Conservation (phyloP, 2,113 vertebrate genomes). For the Phainopepla nitens region DNA sequence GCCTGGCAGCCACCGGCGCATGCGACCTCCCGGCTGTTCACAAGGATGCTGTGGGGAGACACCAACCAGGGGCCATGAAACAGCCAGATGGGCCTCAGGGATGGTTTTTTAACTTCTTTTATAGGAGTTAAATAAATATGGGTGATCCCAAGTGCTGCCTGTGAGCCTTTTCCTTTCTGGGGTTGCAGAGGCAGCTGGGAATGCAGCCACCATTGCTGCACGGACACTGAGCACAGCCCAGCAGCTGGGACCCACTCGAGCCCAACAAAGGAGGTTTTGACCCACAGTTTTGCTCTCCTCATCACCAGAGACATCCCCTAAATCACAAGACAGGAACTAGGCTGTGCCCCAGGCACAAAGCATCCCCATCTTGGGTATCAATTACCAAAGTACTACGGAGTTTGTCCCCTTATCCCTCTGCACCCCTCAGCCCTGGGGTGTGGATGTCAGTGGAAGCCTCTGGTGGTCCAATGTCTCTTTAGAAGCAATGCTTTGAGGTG, state of each 20-base stretch:
- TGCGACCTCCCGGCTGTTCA: constrained; percentile 65
- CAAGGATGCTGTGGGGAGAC: constrained; percentile 13
- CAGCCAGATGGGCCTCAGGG: not conserved
- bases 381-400: accelerated
- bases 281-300: not conserved
- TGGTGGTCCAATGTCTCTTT: not conserved
- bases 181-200: not conserved
- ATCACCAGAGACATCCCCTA: not conserved
- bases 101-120: not conserved
- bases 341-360: not conserved
- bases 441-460: not conserved
- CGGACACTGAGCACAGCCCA: not conserved
- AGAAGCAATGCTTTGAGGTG: not conserved
- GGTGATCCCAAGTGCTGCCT: not conserved
- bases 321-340: not conserved
- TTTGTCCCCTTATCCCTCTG: not conserved
- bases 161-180: not conserved
- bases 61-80: accelerated
- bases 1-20: constrained; percentile 76
- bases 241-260: accelerated
- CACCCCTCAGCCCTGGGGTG: not conserved
- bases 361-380: not conserved
- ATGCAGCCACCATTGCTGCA: accelerated
- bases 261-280: not conserved
- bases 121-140: not conserved